Conservation (phyloP, 1,140 invertebrate species). For the Trichonephila clavata region DNA sequence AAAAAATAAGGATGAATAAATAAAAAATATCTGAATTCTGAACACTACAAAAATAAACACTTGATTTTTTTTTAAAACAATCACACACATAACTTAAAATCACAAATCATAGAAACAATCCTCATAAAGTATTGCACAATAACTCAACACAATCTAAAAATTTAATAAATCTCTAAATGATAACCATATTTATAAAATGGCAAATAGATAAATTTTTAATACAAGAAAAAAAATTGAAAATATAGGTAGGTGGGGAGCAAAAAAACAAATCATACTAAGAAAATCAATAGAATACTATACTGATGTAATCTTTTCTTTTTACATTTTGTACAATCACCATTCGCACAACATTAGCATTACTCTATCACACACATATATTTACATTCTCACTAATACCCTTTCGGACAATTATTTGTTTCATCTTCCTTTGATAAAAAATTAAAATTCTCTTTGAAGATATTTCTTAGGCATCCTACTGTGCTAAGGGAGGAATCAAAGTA, state of each 20-base stretch:
- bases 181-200: neutral
- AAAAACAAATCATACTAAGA: neutral
- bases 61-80: neutral
- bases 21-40: neutral
- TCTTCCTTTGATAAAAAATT: neutral
- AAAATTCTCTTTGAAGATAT: neutral
- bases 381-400: conserved; percentile 71
- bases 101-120: neutral
- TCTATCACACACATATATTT: conserved; percentile 58
- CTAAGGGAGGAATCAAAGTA: conserved; percentile 47
- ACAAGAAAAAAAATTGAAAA: neutral
- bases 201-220: neutral
- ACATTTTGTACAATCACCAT: conserved; percentile 61
- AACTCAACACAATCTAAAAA: conserved; percentile 1
- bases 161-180: neutral
- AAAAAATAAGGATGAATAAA: too few relatives aligned
- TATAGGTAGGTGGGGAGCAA: neutral
- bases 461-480: conserved; percentile 19
- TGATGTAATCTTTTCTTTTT: conserved; percentile 19
- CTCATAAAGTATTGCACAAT: neutral
- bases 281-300: neutral
- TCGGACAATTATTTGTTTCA: conserved; percentile 5
- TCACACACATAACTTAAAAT: neutral
- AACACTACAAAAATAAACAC: conserved; percentile 12
- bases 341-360: neutral